phyloP scores from a whole-genome alignment of 2,888 invertebrate species.

The Hemaris fuciformis region DNA sequence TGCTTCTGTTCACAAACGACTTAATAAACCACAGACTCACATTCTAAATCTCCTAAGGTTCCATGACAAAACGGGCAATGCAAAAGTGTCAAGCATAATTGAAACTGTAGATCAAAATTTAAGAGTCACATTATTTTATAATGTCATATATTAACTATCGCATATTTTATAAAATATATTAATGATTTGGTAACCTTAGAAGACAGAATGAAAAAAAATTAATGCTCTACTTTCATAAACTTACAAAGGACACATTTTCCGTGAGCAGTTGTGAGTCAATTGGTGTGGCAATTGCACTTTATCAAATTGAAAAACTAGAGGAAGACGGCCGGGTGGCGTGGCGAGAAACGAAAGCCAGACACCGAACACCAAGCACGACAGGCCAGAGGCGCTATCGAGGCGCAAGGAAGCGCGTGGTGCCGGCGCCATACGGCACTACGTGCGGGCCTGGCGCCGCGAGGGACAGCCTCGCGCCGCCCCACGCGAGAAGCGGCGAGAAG shows the following conservation, averaged over 20 bases:
- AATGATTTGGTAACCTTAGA: background rate
- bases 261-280: constrained; percentile 25
- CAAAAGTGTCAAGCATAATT: too few species aligned
- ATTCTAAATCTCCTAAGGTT: constrained; percentile 5
- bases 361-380: constrained; percentile 37
- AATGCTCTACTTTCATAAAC: constrained; percentile 11
- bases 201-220: constrained; percentile 12
- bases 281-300: constrained; percentile 43
- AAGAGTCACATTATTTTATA: background rate
- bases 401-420: constrained; percentile 30
- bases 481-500: constrained; percentile 60
- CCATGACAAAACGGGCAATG: background rate
- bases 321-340: constrained; percentile 52
- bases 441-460: constrained; percentile 36
- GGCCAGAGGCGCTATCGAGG: constrained; percentile 28
- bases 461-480: constrained; percentile 37
- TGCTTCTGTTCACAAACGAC: background rate
- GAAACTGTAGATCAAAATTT: background rate
- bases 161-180: background rate
- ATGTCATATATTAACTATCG: too few species aligned
- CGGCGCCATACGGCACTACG: constrained; percentile 25
- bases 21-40: constrained; percentile 9
- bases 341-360: constrained; percentile 38
- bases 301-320: constrained; percentile 58
- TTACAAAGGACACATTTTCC: constrained; percentile 26